These are phyloP conservation scores for Sycophila texana DNA, from an alignment of 2,888 invertebrate genomes.

Conservation along the genomic window DNA sequence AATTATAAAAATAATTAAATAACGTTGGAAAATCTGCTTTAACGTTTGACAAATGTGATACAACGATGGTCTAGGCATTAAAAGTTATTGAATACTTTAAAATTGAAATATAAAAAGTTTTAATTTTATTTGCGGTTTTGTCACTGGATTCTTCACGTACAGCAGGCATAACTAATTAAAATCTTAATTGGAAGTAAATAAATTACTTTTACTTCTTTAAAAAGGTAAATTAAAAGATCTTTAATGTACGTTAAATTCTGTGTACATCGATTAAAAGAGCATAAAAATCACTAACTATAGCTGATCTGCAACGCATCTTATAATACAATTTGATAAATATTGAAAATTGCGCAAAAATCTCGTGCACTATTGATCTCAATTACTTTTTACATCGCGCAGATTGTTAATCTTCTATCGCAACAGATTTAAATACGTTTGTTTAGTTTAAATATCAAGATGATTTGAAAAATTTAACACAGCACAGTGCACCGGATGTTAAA, in stretches of 20 bases:
- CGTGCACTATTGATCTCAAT: constrained; percentile 57
- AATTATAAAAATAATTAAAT: no score
- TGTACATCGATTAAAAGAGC: neutral
- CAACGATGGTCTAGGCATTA: no score
- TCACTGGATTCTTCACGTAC: neutral
- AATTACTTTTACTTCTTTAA: constrained; percentile 2
- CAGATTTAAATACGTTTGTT: constrained; percentile 2
- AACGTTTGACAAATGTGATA: no score
- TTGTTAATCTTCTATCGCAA: constrained; percentile 12
- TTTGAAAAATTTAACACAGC: constrained; percentile 28
- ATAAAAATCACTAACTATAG: constrained; percentile 5
- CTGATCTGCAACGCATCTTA: constrained; percentile 28
- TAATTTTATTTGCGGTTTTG: no score
- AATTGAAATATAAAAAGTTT: no score
- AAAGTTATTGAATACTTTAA: no score
- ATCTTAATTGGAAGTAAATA: constrained; percentile 4
- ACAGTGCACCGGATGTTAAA: constrained; percentile 21
- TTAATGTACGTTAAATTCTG: neutral
- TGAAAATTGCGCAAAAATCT: constrained; percentile 49
- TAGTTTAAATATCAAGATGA: constrained; percentile 14
- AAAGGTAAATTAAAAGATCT: neutral
- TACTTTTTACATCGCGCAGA: constrained; percentile 42
- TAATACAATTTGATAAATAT: constrained; percentile 49
- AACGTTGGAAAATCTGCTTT: no score
- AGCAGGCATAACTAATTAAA: constrained; percentile 8